Evolutionary conservation across 2,888 invertebrate species (phyloP), one percentile per base, ranked within the genome.

Genomic region (Prosopocoilus inquinatus): DNA sequence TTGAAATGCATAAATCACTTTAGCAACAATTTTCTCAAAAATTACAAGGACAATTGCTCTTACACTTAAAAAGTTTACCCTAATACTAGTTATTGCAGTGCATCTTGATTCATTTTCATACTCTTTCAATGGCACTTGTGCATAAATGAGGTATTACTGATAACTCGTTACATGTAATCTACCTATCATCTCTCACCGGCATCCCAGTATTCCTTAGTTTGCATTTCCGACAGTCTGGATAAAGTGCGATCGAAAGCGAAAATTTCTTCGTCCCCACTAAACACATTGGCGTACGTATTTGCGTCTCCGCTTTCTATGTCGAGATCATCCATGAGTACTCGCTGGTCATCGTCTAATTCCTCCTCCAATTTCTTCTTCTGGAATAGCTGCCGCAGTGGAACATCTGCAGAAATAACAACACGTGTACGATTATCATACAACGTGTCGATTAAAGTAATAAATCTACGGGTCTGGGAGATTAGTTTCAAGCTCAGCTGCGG

Each of bases 201-300:
- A 34, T 89, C 84, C 97, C 97, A 97, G 76, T 99, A 99, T 63
- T 91, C 90, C 51, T 88, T 85, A 0, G 92, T 91, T 78, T 96
- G 95, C 98, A 99, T 99, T 81, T 99, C 96, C 63, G 89, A 86
- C 34, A 99, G 83, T 61, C 99, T 82, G 0, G 98, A 98, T 20
- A 96, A 76, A 15, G 97, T 96, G 53, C 99, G 83, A 69, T 96
- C 95, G 73, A 91, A 96, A 1, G 99, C 98, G 78, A 99, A 99
- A 68, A 95, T 79, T 79, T 99, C 99, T 77, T 99, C 99, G 75
- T 95, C 94, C 0, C 98, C 98, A 1, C 96, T 96, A 70, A 99
- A 98, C 65, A 99, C 89, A 69, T 91, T 95, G 2, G 95, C 90
- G 61, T 84, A 84, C 13, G 90, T 86, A 69, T 88, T 84, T 52